Percentiles rank a stretch among this genome's conserved stretches.
Conservation (phyloP, 2,797 vertebrate species). For the Alca torda region DNA sequence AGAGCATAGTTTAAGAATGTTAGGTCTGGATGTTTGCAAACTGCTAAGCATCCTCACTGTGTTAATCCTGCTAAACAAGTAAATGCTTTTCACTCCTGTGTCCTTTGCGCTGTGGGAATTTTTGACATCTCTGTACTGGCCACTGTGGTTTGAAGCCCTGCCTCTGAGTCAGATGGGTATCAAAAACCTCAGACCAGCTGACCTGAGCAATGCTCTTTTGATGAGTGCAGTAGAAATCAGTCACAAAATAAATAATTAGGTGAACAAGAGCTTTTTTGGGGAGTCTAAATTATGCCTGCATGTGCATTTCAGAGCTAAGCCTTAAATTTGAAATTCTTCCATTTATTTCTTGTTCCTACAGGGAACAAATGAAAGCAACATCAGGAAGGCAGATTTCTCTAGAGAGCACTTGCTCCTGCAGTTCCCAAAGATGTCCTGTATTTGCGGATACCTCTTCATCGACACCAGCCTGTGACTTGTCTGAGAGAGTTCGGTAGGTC, state of each 20-base stretch:
- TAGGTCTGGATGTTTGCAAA: not conserved
- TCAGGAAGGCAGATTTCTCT: not conserved
- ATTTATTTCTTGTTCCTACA: not conserved
- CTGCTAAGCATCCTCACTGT: not conserved
- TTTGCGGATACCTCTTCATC: not conserved
- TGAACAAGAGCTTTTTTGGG: not conserved
- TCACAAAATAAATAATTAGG: conserved; percentile 6
- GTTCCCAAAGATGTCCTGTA: not conserved
- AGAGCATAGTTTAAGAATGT: not conserved
- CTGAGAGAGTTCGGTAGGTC: not conserved
- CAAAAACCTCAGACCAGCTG: conserved; percentile 1
- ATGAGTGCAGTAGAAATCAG: not conserved
- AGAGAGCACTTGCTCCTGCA: not conserved
- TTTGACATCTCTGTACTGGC: not conserved
- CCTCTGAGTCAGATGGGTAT: not conserved
- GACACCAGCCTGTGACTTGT: not conserved
- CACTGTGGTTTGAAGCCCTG: conserved; percentile 1
- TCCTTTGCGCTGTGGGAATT: not conserved
- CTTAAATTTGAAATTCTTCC: not conserved
- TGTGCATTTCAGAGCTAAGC: not conserved
- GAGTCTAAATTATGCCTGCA: not conserved
- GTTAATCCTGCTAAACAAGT: not conserved
- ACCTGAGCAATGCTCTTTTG: not conserved
- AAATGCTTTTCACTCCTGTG: not conserved
- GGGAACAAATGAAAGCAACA: not conserved